Base-by-base conservation (phyloP, 2,888 invertebrate genomes). In the Heliconius ethilla region DNA sequence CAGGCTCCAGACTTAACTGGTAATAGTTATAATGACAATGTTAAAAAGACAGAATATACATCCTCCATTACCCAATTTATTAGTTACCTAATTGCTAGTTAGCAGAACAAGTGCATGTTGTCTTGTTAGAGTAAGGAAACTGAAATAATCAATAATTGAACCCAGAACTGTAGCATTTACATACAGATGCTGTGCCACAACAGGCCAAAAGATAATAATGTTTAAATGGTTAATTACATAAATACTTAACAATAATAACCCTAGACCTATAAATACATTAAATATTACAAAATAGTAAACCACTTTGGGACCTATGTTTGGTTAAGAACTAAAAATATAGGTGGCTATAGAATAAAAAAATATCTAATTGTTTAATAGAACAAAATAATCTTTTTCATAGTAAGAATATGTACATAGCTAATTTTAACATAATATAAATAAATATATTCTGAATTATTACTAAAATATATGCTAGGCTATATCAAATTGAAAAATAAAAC, bases 221-320 rank as follows among this genome's bases (percentile, higher is more conserved):
- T 37, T 37, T 22, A 37, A 67, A 69, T 13, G 40, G 40, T 45
- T 11, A 69, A 40, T 69, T 69, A 45, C 7, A 69, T 45, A 7
- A 45, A 25, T 69, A 25, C 25, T 40, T 67, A 25, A 67, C 40
- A n/a, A 11, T 67, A 67, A 67, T 37, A n/a, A 40, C 37, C 37
- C 22, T 13, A 40, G 13, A 40, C n/a, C 7, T 25, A 25, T 37
- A 25, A 40, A 67, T 37, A 67, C 2, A n/a, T 18, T 66, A 66
- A 66, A 40, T 69, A 25, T 69, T 45, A 37, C 22, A 33, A 66
- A 66, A 37, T 11, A 37, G n/a, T 37, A 37, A 37, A n/a, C 67
- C 67, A 37, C 37, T 37, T 67, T 67, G n/a, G 67, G 67, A 67
- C 67, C 66, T 67, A 33, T 67, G 37, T 67, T 66, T 33, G 66